Percentiles rank a stretch among this genome's conserved stretches.
phyloP scores from a whole-genome alignment of 1,140 invertebrate species.

The Anadara kagoshimensis region DNA sequence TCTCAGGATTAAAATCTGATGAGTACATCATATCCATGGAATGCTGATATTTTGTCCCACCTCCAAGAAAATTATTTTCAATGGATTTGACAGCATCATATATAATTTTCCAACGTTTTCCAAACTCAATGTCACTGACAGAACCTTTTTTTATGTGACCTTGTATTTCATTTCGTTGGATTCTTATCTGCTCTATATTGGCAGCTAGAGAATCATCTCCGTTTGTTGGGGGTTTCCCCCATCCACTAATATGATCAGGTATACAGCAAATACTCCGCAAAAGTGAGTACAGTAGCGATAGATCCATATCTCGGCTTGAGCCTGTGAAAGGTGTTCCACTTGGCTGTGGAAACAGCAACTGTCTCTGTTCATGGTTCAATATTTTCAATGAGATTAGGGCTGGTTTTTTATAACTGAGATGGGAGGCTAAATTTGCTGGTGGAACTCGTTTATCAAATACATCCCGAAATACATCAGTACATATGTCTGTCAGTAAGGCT shows the following conservation, averaged over 20 bases:
- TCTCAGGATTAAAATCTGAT: too few relatives aligned
- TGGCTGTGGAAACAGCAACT: conserved; percentile 1
- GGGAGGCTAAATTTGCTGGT: background rate
- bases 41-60: too few relatives aligned
- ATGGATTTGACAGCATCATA: too few relatives aligned
- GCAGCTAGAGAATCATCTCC: conserved; percentile 1
- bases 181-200: conserved; percentile 14
- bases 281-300: conserved; percentile 13
- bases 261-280: conserved; percentile 10
- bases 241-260: background rate
- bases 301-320: conserved; percentile 5
- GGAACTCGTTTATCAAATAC: conserved; percentile 14
- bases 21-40: too few relatives aligned
- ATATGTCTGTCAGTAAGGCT: conserved; percentile 7
- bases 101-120: too few relatives aligned
- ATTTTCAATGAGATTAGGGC: conserved; percentile 7
- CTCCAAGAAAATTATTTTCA: too few relatives aligned
- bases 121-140: too few relatives aligned
- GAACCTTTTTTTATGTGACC: background rate
- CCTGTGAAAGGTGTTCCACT: background rate
- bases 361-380: conserved; percentile 1
- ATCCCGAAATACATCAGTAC: conserved; percentile 20
- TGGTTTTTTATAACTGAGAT: background rate
- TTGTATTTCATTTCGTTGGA: conserved; percentile 11
- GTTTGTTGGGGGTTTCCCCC: conserved; percentile 7